Evolutionary conservation across 92 coral and sea anemone genomes (phyloP), one percentile per base, ranked within the genome.

Genomic region (Umimayanthus chanpuru): DNA sequence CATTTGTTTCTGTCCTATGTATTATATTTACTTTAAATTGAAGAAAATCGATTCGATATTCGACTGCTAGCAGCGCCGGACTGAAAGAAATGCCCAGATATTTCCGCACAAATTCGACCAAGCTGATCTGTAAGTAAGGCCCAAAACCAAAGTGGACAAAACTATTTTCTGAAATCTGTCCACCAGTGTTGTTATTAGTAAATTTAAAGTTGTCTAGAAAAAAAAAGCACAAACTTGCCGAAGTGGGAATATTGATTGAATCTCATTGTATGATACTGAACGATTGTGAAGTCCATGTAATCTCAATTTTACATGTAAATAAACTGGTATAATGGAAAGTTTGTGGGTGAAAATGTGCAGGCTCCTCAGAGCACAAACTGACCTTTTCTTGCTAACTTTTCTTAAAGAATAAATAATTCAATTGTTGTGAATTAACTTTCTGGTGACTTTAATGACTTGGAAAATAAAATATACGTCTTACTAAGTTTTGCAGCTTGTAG

Each of bases 221-320:
- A 70, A 70, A 38, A 20, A 65, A 56, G 50, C 73, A 81, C 73
- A 68, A 83, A 83, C 77, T 83, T 70, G 78, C 87, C 79, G 66
- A 83, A 83, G 36, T 66, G 47, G 73, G 77, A 82, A 67, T n/a
- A 26, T 32, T 70, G 87, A 83, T 83, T 30, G 65, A 47, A 41
- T 67, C 73, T 83, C 87, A 73, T n/a, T 95, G 96, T 95, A 93
- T 81, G 86, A 86, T 93, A 95, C 90, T 82, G 93, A 88, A 89
- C 89, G 88, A 93, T 50, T 90, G 67, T 71, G 75, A 58, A 81
- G 73, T 93, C 86, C 82, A 76, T 95, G 98, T 95, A 93, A 90
- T 90, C 93, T 91, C 93, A 91, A 86, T 91, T 91, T 92, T 88
- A 91, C 88, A 95, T 95, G 98, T 95, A 95, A 95, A 95, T 95